Conservation (phyloP, 2,888 invertebrate genomes). For the Trileptium ribeirensis region DNA sequence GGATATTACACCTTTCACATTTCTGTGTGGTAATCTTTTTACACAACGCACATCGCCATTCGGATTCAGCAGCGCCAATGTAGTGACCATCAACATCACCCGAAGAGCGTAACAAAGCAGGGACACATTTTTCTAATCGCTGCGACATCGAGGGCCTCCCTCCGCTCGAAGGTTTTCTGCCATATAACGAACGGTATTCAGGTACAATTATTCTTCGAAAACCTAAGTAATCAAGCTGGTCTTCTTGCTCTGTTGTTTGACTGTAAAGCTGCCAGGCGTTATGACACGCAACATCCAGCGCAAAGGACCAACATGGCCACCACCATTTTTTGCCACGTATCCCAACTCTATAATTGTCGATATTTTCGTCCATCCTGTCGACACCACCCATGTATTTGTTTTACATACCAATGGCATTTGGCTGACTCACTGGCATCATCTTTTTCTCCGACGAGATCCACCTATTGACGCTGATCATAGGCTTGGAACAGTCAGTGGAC, state of each 20-base stretch:
- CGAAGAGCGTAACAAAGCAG: no score
- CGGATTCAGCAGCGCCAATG: not conserved
- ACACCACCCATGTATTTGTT: not conserved
- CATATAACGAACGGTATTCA: not conserved
- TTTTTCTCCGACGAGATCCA: not conserved
- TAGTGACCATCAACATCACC: no score
- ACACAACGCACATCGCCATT: not conserved
- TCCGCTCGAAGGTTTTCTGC: not conserved
- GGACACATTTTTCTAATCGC: not conserved
- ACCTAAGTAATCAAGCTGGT: not conserved
- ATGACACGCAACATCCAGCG: not conserved
- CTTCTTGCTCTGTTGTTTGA: not conserved
- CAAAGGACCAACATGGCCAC: not conserved
- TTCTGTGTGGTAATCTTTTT: not conserved
- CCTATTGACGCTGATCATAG: not conserved
- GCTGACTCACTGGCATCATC: not conserved
- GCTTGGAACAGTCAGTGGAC: not conserved
- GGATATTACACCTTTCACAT: not conserved
- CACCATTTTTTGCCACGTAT: not conserved
- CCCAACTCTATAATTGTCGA: not conserved
- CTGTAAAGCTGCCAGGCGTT: not conserved
- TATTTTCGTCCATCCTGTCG: not conserved
- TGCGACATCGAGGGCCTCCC: not conserved
- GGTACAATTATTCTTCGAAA: not conserved
- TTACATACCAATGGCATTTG: not conserved